Evolutionary conservation across 1,140 invertebrate genomes (phyloP).

Genomic region (Eriosoma lanigerum): DNA sequence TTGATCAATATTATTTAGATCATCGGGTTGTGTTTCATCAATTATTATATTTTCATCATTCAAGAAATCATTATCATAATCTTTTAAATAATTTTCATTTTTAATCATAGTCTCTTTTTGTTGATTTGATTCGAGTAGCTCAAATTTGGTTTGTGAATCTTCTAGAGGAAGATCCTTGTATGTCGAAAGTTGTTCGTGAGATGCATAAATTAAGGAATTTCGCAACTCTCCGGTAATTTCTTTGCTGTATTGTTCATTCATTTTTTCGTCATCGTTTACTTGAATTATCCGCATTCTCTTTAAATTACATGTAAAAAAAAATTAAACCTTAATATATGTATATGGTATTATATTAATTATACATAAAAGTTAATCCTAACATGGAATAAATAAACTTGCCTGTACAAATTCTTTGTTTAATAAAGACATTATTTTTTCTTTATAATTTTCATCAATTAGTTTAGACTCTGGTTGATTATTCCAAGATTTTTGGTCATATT

Average conservation of each 20-base stretch:
- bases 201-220: neutral
- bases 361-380: neutral
- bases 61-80: neutral
- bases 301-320: too few species aligned
- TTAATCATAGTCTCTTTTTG: neutral
- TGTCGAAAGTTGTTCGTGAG: neutral
- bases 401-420: slow-evolving; percentile 28
- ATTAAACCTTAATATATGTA: too few species aligned
- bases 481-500: neutral
- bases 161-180: neutral
- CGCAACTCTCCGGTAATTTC: neutral
- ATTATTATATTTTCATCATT: neutral
- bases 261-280: slow-evolving; percentile 2
- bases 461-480: neutral
- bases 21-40: neutral
- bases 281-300: slow-evolving; percentile 33
- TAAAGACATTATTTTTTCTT: slow-evolving; percentile 25
- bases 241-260: neutral
- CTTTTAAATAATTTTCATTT: neutral
- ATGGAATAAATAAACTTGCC: neutral
- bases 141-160: neutral
- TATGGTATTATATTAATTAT: too few species aligned
- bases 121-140: neutral
- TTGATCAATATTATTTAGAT: neutral
- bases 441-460: slow-evolving; percentile 9